Evolutionary conservation across 2,888 invertebrate species (phyloP), one percentile per base, ranked within the genome.

Genomic region (Sminthurinus aureus): DNA sequence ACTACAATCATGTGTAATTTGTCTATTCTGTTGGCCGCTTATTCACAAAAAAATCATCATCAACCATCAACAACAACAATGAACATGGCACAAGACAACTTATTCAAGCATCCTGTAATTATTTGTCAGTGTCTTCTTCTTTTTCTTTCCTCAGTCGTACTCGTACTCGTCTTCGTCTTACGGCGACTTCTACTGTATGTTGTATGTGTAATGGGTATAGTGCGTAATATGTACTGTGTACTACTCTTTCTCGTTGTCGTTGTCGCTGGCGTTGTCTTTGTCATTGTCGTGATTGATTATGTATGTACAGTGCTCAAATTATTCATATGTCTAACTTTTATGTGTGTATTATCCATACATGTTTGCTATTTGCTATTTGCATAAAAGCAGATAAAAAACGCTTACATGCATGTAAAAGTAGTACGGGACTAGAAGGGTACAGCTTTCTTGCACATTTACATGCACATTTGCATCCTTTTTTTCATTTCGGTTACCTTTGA

Each of bases 51-150:
- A 71, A 69, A 71, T 4, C 24, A 24, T 13, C 71, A 71, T 71
- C 26, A 71, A 71, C 20, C 20, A 71, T 22, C 24, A 71, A 24
- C 12, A 26, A 71, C 24, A 24, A 71, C 71, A 71, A 22, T 71
- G 71, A 71, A 22, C 8, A 13, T 22, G 69, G 69, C 69, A 69
- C 69, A 69, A 69, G 69, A 69, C 69, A 26, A 13, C 24, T 71
- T 71, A 71, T 71, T 71, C 71, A 71, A 71, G 22, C 71, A 69
- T 22, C 20, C 24, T 20, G 13, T 71, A 6, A 71, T 71, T 71
- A 71, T 71, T 71, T 71, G 71, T 71, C 71, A 71, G 24, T 24
- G 8, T 6, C 9, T 66, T 66, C n/a, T 18, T 20, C 20, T 18
- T 20, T 20, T 66, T 20, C 15, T 66, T 66, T 18, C 66, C 20